Evolutionary conservation across 37 sponge, comb jelly and placozoan species (phyloP).

Genomic region (Chondrosia reniformis): DNA sequence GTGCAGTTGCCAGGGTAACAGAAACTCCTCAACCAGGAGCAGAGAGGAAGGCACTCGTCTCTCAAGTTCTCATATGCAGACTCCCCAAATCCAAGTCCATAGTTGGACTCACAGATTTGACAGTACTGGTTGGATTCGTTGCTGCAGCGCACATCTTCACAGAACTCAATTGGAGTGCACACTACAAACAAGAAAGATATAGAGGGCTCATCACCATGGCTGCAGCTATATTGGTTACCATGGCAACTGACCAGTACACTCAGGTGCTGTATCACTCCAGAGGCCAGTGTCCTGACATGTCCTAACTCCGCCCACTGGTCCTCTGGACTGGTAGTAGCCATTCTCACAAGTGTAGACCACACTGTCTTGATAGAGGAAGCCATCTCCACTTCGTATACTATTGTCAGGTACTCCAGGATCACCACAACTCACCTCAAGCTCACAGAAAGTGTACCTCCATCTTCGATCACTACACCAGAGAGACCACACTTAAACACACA

Average conservation of each 20-base stretch:
- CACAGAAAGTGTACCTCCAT: slow-evolving; percentile 60
- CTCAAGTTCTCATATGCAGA: slow-evolving; percentile 46
- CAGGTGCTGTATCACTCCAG: slow-evolving; percentile 67
- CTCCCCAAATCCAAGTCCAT: slow-evolving; percentile 46
- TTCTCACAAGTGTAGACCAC: slow-evolving; percentile 61
- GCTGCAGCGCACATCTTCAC: slow-evolving; percentile 58
- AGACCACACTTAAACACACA: neutral
- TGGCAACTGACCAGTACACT: slow-evolving; percentile 53
- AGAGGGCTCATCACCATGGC: neutral
- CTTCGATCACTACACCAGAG: slow-evolving; percentile 55
- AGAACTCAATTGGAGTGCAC: slow-evolving; percentile 55
- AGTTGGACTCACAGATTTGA: slow-evolving; percentile 39
- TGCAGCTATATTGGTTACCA: neutral
- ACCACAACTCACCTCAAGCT: slow-evolving; percentile 68
- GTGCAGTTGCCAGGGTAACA: slow-evolving; percentile 77
- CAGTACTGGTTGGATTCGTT: slow-evolving; percentile 48
- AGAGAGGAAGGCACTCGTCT: slow-evolving; percentile 35
- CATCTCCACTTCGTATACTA: slow-evolving; percentile 25
- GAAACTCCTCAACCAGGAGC: slow-evolving; percentile 63
- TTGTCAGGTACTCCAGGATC: slow-evolving; percentile 68
- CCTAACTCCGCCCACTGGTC: slow-evolving; percentile 45
- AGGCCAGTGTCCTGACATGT: slow-evolving; percentile 59
- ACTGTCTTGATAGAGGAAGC: slow-evolving; percentile 43
- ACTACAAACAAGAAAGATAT: slow-evolving; percentile 18
- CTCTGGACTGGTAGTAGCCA: slow-evolving; percentile 73